phyloP scores from a whole-genome alignment of 2,888 invertebrate genomes.

The Ormyrus rosae region DNA sequence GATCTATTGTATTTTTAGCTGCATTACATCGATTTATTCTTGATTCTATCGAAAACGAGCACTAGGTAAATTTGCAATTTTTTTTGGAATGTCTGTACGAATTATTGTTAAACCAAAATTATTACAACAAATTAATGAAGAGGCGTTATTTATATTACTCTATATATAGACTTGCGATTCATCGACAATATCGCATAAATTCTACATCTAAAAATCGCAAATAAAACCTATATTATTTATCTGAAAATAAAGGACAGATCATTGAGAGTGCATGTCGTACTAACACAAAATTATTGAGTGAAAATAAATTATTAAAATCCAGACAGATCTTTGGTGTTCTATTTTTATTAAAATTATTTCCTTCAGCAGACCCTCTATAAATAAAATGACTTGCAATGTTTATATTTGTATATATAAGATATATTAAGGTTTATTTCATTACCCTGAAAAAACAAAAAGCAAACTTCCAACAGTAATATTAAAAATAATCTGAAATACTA shows the following conservation, averaged over 20 bases:
- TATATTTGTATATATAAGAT: background rate
- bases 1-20: conserved; percentile 29
- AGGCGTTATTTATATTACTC: background rate
- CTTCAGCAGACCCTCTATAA: no score
- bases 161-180: conserved; percentile 10
- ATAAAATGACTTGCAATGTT: background rate
- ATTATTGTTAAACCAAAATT: no score
- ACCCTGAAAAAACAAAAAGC: no score
- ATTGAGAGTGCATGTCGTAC: conserved; percentile 42
- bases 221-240: conserved; percentile 52
- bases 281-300: conserved; percentile 48
- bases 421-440: no score
- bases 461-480: no score
- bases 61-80: conserved; percentile 30
- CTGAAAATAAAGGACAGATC: conserved; percentile 57
- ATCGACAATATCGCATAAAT: conserved; percentile 10
- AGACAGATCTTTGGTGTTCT: conserved; percentile 35
- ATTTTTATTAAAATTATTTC: conserved; percentile 29
- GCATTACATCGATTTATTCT: conserved; percentile 1
- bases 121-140: no score
- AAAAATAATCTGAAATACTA: no score
- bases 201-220: conserved; percentile 54
- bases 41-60: conserved; percentile 23
- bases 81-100: background rate
- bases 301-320: conserved; percentile 53